Base-by-base conservation (phyloP, 1,140 invertebrate species). In the Hestina assimilis region DNA sequence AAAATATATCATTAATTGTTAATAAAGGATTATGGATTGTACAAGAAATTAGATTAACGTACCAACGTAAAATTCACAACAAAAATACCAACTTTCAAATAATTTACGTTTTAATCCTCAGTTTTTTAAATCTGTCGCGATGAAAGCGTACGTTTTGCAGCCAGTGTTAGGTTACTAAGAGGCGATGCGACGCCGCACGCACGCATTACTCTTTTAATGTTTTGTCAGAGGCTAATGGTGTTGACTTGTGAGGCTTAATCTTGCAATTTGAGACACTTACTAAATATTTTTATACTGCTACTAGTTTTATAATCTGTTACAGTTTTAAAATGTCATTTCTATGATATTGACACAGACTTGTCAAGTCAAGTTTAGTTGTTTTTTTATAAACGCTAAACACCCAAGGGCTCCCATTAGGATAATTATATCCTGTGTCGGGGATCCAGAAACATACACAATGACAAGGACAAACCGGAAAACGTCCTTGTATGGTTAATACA, bases 161-260 rank as follows among this genome's bases (percentile, higher is more conserved):
- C 15, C 12, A 47, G 45, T 47, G 29, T 47, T 33, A 15, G 17
- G 38, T 53, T 53, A 53, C 51, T 53, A 53, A 53, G 38, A 40
- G 14, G 23, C 33, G 35, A 38, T 23, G 51, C 8, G 14, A 26
- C 51, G 31, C 50, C 38, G 24, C 45, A 33, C 45, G 45, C 45
- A 47, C 20, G 45, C 45, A 46, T 28, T 41, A 15, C 35, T 11
- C 33, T 53, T 53, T 53, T 53, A 42, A 33, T 33, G 19, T 47
- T 47, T 33, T 47, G 45, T 47, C 31, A 33, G 19, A 33, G 19
- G 11, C 28, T 79, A 79, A 79, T 79, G 76, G 76, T 77, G 68
- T 79, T 79, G 52, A 58, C 55, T 33, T 26, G 59, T 43, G 46
- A 50, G 41, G 28, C 42, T 53, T 38, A 51, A 45, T 28, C 28